A percentile compares a stretch with the other conserved stretches of the same genome.
Evolutionary conservation across 2,797 vertebrate species (phyloP).

Genomic region (Chaetophractus vellerosus): DNA sequence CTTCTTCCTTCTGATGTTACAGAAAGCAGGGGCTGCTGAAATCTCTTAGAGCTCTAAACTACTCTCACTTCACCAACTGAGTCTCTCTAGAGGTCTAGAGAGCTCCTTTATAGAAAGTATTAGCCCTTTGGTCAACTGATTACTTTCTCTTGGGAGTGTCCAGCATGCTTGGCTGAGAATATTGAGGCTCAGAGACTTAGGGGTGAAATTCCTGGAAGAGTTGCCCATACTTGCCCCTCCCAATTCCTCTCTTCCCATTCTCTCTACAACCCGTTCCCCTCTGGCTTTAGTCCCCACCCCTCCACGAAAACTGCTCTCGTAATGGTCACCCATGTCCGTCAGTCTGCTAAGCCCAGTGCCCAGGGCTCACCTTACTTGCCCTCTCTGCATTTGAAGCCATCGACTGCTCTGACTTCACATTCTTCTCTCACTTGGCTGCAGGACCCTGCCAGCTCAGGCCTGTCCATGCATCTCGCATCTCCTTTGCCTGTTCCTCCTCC

Average conservation of each 20-base stretch:
- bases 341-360: not conserved
- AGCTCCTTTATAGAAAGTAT: not conserved
- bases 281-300: not conserved
- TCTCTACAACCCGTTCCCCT: not conserved
- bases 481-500: not conserved
- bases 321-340: not conserved
- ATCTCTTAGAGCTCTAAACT: not conserved
- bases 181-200: not conserved
- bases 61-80: not conserved
- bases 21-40: not conserved
- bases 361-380: not conserved
- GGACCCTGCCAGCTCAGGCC: not conserved
- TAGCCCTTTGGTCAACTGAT: rapidly evolving
- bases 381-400: not conserved
- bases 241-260: not conserved
- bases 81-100: not conserved
- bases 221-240: not conserved
- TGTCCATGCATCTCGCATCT: not conserved
- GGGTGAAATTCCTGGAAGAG: not conserved
- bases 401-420: not conserved
- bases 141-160: not conserved
- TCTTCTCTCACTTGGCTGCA: not conserved
- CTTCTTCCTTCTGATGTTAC: not conserved
- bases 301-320: not conserved
- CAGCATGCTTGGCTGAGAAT: not conserved